These are phyloP conservation scores for Tolmerus cingulatus DNA, from an alignment of 2,888 invertebrate genomes.

Conservation along the genomic window DNA sequence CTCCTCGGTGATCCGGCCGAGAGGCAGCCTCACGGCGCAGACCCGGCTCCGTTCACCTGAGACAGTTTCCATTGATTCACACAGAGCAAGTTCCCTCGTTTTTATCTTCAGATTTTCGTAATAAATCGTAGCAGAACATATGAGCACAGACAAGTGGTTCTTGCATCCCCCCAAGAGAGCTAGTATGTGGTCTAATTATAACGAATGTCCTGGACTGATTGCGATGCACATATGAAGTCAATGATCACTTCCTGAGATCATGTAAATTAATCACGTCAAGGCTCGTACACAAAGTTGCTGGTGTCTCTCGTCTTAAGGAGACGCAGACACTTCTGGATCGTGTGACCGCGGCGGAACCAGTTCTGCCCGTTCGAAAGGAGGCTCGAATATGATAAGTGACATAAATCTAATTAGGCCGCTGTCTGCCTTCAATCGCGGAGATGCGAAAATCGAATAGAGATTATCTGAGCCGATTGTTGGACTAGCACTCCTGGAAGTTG, in stretches of 20 bases:
- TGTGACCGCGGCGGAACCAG: neutral
- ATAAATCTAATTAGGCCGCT: conserved; percentile 31
- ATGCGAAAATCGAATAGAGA: neutral
- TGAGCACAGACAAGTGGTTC: conserved; percentile 37
- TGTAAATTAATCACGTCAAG: conserved; percentile 48
- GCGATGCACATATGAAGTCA: conserved; percentile 42
- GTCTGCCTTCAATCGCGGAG: neutral
- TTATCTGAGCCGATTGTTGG: neutral
- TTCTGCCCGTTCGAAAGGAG: neutral
- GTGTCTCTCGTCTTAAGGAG: conserved; percentile 22
- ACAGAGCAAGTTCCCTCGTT: conserved; percentile 19
- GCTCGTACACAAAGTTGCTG: conserved; percentile 14
- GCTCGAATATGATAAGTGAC: conserved; percentile 29
- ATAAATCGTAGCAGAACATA: conserved; percentile 45
- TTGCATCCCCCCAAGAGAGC: conserved; percentile 29
- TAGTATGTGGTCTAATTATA: conserved; percentile 47
- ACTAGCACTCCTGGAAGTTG: neutral
- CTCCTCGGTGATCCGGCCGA: neutral
- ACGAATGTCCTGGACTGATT: conserved; percentile 43
- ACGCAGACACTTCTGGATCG: conserved; percentile 34
- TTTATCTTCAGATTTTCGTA: conserved; percentile 41
- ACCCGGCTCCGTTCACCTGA: neutral
- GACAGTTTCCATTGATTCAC: conserved; percentile 36
- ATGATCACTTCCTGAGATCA: conserved; percentile 46
- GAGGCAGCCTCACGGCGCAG: neutral